Evolutionary conservation across 2,797 vertebrate genomes (phyloP).

Genomic region (Anguilla megastoma): DNA sequence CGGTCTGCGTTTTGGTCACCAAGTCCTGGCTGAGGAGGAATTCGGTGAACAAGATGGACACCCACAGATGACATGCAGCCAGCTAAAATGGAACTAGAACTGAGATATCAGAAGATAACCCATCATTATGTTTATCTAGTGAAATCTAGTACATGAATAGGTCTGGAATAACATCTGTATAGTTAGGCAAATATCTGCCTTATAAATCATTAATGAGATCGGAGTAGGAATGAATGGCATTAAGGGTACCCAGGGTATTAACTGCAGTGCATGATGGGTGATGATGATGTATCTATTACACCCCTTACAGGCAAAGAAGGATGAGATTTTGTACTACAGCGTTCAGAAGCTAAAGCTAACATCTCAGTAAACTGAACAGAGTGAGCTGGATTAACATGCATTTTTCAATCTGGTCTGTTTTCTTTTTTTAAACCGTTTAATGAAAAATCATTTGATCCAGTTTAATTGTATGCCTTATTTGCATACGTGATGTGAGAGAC

Average conservation of each 20-base stretch:
- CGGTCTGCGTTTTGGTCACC: conserved; percentile 23
- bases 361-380: neutral
- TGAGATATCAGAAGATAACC: conserved; percentile 35
- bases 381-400: neutral
- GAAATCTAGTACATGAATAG: conserved; percentile 22
- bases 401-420: neutral
- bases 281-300: neutral
- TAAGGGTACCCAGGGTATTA: neutral
- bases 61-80: conserved; percentile 17
- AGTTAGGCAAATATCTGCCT: neutral
- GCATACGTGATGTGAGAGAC: neutral
- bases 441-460: neutral
- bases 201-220: conserved; percentile 9
- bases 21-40: conserved; percentile 21
- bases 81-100: conserved; percentile 25
- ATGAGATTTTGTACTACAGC: neutral
- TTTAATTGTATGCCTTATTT: neutral
- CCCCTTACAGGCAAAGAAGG: neutral
- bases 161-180: neutral
- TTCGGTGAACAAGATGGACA: neutral
- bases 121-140: conserved; percentile 28
- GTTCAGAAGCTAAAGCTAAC: neutral
- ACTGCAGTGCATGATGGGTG: neutral
- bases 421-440: neutral
- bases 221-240: neutral